Evolutionary conservation across 2,797 vertebrate species (phyloP).

Genomic region (Anguilla megastoma): DNA sequence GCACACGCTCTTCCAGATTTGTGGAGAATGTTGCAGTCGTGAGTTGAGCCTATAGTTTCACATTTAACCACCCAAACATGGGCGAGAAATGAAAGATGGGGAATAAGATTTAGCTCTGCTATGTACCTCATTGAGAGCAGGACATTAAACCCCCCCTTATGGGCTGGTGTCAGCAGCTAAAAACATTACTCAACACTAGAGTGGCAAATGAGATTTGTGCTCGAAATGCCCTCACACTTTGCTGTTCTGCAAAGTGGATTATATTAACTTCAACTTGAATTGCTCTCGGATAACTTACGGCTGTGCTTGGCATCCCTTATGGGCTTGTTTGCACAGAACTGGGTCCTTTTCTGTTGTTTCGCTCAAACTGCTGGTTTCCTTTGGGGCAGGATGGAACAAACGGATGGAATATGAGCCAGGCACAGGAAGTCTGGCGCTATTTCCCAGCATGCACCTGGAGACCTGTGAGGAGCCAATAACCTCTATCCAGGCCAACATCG

Average conservation of each 20-base stretch:
- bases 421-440: conserved; percentile 88
- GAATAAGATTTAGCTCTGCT: neutral
- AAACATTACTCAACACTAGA: neutral
- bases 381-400: conserved; percentile 84
- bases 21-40: neutral
- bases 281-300: neutral
- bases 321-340: neutral
- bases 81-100: neutral
- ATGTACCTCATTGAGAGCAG: neutral
- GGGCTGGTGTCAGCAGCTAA: neutral
- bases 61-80: neutral
- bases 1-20: neutral
- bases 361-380: neutral
- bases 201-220: neutral
- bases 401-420: conserved; percentile 96
- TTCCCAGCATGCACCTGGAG: conserved; percentile 90
- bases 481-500: conserved; percentile 81
- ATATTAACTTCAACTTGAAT: neutral
- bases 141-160: neutral
- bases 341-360: neutral
- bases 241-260: neutral
- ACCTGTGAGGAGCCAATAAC: conserved; percentile 90
- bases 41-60: neutral
- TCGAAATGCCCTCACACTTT: neutral
- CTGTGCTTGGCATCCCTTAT: neutral